These are phyloP conservation scores for Polypterus senegalus DNA, from an alignment of 2,113 vertebrate genomes.

Conservation along the genomic window DNA sequence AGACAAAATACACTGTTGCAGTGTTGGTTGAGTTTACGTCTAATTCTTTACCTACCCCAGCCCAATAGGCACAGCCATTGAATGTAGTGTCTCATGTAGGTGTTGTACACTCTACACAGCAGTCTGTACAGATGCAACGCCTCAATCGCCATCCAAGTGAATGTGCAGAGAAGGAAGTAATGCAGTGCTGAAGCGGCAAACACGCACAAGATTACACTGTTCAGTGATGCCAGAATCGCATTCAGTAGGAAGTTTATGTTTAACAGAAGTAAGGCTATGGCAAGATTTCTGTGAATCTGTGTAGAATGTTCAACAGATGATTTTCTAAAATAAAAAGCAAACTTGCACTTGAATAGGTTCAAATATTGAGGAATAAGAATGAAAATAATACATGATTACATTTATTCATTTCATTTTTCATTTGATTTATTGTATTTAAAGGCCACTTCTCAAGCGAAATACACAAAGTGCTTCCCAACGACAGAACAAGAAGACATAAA, in stretches of 20 bases:
- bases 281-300: conserved; percentile 8
- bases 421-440: no score
- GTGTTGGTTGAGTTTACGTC: not conserved
- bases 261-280: conserved; percentile 1
- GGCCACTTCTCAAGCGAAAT: no score
- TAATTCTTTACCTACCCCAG: conserved; percentile 41
- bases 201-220: not conserved
- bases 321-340: not conserved
- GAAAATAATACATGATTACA: no score
- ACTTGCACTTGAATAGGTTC: no score
- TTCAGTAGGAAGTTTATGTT: not conserved
- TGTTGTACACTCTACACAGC: conserved; percentile 42
- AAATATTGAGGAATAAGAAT: no score
- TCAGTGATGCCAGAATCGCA: not conserved
- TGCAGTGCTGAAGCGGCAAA: conserved; percentile 36
- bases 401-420: no score
- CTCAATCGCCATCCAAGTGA: conserved; percentile 45
- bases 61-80: conserved; percentile 43
- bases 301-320: not conserved
- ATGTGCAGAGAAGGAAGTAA: conserved; percentile 41
- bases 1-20: no score
- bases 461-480: no score
- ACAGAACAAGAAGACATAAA: no score
- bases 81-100: conserved; percentile 45
- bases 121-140: conserved; percentile 50